These are phyloP conservation scores for Polyergus mexicanus DNA, from an alignment of 1,140 invertebrate species.

Conservation along the genomic window DNA sequence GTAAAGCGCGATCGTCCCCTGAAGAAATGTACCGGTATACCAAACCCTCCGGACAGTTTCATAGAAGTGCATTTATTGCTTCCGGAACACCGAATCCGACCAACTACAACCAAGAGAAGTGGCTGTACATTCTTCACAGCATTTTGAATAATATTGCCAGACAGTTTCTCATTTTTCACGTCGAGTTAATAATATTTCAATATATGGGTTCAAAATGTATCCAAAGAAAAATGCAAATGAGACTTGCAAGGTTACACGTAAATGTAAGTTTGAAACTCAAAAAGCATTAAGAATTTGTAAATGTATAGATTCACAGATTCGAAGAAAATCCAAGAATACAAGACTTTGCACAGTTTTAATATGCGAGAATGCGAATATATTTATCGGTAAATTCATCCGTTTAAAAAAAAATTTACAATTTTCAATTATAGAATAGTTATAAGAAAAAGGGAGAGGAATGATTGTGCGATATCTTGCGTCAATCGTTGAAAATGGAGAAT, in stretches of 20 bases:
- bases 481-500: background rate
- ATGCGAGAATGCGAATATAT: background rate
- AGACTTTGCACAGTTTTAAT: background rate
- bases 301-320: background rate
- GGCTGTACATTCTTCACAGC: background rate
- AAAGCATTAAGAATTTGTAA: background rate
- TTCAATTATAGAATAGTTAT: background rate
- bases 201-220: background rate
- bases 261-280: background rate
- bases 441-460: too few species aligned
- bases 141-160: background rate
- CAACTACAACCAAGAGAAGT: constrained; percentile 47
- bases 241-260: background rate
- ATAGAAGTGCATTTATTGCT: constrained; percentile 49
- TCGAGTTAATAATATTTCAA: background rate
- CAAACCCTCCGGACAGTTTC: constrained; percentile 23
- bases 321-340: background rate
- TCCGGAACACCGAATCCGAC: constrained; percentile 59
- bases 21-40: constrained; percentile 60
- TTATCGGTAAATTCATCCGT: background rate
- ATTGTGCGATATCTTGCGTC: background rate
- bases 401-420: constrained; percentile 4
- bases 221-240: background rate
- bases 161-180: constrained; percentile 4
- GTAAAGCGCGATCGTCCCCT: constrained; percentile 54